These are phyloP conservation scores for Dipodomys merriami DNA, from an alignment of 2,113 vertebrate species.

Conservation along the genomic window DNA sequence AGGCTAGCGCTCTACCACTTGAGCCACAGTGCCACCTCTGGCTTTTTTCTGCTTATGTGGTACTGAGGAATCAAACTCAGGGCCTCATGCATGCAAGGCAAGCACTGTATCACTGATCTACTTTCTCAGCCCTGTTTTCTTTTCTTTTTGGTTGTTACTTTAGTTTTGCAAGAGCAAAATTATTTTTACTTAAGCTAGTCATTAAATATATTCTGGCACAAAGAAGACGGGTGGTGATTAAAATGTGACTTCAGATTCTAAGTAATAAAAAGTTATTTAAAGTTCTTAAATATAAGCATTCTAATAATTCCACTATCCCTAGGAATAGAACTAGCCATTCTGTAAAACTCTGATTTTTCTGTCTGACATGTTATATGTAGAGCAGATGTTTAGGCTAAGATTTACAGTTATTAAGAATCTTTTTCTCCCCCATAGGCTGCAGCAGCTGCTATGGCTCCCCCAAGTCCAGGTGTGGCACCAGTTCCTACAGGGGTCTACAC, in stretches of 20 bases:
- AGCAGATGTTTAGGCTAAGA: background rate
- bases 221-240: slow-evolving; percentile 19
- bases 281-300: background rate
- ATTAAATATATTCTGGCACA: background rate
- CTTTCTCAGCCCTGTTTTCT: too few relatives aligned
- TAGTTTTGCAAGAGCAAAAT: slow-evolving; percentile 35
- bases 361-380: background rate
- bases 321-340: background rate
- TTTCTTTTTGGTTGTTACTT: background rate
- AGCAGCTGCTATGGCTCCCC: slow-evolving; percentile 75
- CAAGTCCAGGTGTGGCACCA: slow-evolving; percentile 81
- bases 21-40: too few relatives aligned
- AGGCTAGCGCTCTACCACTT: too few relatives aligned
- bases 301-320: background rate
- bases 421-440: slow-evolving; percentile 72
- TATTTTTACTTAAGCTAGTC: slow-evolving; percentile 45
- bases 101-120: too few relatives aligned
- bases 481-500: slow-evolving; percentile 93
- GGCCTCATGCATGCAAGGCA: too few relatives aligned
- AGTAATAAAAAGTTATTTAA: background rate
- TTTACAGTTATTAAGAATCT: background rate
- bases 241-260: slow-evolving; percentile 43
- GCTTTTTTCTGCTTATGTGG: too few relatives aligned
- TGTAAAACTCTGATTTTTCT: background rate
- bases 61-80: too few relatives aligned